phyloP scores from a whole-genome alignment of 2,113 vertebrate species.

The Egretta garzetta region DNA sequence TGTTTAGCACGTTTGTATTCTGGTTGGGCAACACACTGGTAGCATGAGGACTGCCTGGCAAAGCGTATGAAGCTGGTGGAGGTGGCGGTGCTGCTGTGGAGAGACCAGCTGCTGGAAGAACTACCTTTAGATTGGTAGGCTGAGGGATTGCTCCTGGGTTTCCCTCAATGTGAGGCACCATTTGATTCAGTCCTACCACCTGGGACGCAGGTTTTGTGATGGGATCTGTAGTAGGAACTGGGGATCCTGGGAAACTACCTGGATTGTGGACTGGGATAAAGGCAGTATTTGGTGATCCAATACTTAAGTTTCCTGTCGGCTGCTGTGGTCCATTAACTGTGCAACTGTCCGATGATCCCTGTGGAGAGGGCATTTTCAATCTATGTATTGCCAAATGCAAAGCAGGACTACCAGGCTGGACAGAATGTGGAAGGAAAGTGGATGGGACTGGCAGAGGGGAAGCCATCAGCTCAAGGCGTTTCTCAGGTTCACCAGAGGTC shows the following conservation, averaged over 20 bases:
- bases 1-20: constrained; percentile 72
- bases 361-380: constrained; percentile 79
- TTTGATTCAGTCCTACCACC: constrained; percentile 78
- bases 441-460: constrained; percentile 76
- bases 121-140: constrained; percentile 80
- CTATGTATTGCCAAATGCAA: constrained; percentile 85
- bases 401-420: constrained; percentile 72
- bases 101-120: constrained; percentile 81
- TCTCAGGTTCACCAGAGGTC: constrained; percentile 79
- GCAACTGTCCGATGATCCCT: constrained; percentile 77
- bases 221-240: constrained; percentile 76
- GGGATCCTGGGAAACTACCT: constrained; percentile 76
- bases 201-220: constrained; percentile 77
- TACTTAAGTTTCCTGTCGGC: constrained; percentile 73
- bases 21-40: constrained; percentile 75
- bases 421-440: constrained; percentile 74
- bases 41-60: constrained; percentile 77
- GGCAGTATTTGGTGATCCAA: constrained; percentile 82
- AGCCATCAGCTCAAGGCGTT: constrained; percentile 76
- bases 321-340: constrained; percentile 72
- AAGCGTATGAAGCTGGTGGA: constrained; percentile 76
- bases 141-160: constrained; percentile 75
- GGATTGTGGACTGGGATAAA: constrained; percentile 81
- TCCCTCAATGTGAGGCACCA: constrained; percentile 84
- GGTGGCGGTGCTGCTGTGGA: constrained; percentile 70